These are phyloP conservation scores for Merops nubicus DNA, from an alignment of 2,113 vertebrate genomes.

Conservation along the genomic window DNA sequence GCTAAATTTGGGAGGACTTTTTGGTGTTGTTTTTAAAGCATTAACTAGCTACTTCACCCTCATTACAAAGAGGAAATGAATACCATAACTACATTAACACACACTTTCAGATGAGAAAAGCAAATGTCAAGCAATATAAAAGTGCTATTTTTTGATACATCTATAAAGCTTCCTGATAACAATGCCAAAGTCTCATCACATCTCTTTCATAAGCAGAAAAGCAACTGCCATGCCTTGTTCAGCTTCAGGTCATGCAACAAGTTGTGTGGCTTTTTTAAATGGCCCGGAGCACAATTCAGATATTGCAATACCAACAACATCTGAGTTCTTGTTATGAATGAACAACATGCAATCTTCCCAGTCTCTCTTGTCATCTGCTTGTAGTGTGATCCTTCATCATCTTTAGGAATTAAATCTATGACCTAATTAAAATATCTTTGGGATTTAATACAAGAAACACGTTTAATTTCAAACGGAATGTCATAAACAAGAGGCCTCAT, in stretches of 20 bases:
- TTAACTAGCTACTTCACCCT: background rate
- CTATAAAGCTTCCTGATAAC: background rate
- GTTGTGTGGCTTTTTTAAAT: background rate
- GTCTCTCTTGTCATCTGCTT: background rate
- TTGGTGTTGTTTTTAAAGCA: background rate
- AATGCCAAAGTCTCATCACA: background rate
- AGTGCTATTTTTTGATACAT: background rate
- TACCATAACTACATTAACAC: background rate
- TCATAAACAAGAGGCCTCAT: background rate
- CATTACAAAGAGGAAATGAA: background rate
- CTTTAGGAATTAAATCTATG: background rate
- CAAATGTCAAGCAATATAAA: background rate
- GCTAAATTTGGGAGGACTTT: background rate
- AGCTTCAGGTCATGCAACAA: background rate
- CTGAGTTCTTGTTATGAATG: background rate
- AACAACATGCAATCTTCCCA: background rate
- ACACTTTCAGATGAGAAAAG: background rate
- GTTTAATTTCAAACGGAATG: background rate
- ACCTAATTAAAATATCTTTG: background rate
- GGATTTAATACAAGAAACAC: background rate
- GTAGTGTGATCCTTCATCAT: background rate
- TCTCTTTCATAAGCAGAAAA: background rate
- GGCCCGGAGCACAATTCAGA: background rate
- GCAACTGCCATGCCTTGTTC: background rate
- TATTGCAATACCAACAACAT: fast-evolving